These are phyloP conservation scores for Periplaneta americana DNA, from an alignment of 1,140 invertebrate species.

Conservation along the genomic window DNA sequence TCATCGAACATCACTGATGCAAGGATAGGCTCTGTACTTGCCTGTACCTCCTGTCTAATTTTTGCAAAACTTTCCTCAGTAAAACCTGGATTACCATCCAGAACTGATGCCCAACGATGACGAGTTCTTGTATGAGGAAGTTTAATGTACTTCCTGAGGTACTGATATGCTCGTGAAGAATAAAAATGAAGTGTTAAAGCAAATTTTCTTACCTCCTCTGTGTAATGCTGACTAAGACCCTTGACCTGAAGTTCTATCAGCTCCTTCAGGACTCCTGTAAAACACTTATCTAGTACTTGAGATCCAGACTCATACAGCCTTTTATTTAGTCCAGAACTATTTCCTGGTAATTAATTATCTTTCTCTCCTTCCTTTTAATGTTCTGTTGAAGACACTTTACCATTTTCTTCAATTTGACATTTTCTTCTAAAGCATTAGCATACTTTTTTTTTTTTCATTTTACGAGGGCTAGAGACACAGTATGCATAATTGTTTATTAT, in stretches of 20 bases:
- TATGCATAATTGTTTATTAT: background rate
- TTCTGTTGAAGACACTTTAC: background rate
- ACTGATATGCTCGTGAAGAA: slow-evolving; percentile 8
- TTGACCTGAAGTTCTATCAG: background rate
- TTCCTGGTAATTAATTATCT: background rate
- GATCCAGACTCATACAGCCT: background rate
- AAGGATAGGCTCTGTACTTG: slow-evolving; percentile 28
- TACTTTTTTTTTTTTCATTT: background rate
- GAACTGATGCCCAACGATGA: slow-evolving; percentile 32
- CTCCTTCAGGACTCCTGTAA: background rate
- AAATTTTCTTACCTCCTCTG: slow-evolving; percentile 8
- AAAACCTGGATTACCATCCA: slow-evolving; percentile 35
- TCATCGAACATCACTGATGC: slow-evolving; percentile 33
- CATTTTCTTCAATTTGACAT: no score
- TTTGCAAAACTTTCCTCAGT: slow-evolving; percentile 31
- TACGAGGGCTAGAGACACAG: background rate
- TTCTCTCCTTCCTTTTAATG: background rate
- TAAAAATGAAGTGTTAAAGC: slow-evolving; percentile 13
- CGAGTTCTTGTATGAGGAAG: no score
- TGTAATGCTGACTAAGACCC: background rate
- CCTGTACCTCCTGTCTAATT: background rate
- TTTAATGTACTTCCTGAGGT: no score
- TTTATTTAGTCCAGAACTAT: background rate
- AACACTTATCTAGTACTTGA: background rate
- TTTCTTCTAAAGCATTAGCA: background rate